Conservation (phyloP, 1,140 invertebrate genomes). For the Bactericera cockerelli region DNA sequence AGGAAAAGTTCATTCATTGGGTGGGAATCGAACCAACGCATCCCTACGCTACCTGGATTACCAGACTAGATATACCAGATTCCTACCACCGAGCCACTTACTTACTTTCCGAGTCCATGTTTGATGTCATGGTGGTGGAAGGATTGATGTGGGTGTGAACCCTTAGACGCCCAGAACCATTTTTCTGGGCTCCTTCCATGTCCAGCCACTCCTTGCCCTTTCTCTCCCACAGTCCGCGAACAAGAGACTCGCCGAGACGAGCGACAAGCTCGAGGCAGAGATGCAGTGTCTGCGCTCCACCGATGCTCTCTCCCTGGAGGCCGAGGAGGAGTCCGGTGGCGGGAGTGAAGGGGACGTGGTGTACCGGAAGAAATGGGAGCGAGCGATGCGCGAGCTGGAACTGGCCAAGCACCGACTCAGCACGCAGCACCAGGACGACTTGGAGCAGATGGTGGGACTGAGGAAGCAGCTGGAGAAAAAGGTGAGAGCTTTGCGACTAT, state of each 20-base stretch:
- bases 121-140: too few relatives aligned
- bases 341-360: constrained; percentile 39
- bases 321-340: constrained; percentile 37
- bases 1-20: too few relatives aligned
- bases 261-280: constrained; percentile 72
- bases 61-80: too few relatives aligned
- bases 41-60: too few relatives aligned
- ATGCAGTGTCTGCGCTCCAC: constrained; percentile 57
- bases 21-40: too few relatives aligned
- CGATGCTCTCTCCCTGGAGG: constrained; percentile 28
- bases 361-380: constrained; percentile 74
- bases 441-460: constrained; percentile 72
- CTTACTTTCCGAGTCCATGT: too few relatives aligned
- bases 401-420: constrained; percentile 67
- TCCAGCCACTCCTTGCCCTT: too few relatives aligned
- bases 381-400: constrained; percentile 64
- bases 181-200: too few relatives aligned
- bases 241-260: constrained; percentile 56
- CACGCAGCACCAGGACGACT: constrained; percentile 82
- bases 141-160: too few relatives aligned
- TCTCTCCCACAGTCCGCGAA: constrained; percentile 35
- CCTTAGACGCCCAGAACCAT: too few relatives aligned
- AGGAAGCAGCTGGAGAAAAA: constrained; percentile 90
- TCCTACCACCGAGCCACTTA: too few relatives aligned
- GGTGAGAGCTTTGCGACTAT: constrained; percentile 33